Percentiles rank a stretch among this genome's conserved stretches.
phyloP scores from a whole-genome alignment of 2,113 vertebrate genomes.

The Burhinus bistriatus region DNA sequence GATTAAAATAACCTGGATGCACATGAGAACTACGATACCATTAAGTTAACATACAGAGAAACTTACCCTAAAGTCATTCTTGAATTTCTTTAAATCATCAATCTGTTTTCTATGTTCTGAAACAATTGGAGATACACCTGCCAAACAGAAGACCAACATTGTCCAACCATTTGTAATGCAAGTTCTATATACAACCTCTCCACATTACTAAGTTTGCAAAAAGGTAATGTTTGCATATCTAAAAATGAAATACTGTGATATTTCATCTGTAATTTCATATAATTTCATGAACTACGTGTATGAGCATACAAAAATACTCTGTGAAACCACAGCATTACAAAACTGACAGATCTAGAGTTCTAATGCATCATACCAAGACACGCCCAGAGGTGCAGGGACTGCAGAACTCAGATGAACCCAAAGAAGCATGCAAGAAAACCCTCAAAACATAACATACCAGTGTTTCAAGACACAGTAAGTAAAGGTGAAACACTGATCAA shows the following conservation, averaged over 20 bases:
- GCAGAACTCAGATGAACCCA: not conserved
- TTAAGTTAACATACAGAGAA: not conserved
- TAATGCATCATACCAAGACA: not conserved
- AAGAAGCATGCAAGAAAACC: not conserved
- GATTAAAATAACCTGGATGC: not conserved
- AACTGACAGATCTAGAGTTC: not conserved
- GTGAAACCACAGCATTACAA: not conserved
- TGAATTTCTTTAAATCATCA: constrained; percentile 99
- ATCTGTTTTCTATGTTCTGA: constrained; percentile 97
- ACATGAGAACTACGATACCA: not conserved
- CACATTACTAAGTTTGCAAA: not conserved
- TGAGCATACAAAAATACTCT: not conserved
- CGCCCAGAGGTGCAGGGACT: constrained; percentile 14
- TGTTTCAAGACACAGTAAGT: not conserved
- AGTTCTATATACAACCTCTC: not conserved
- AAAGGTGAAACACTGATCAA: not conserved
- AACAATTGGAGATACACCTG: constrained; percentile 87
- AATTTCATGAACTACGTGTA: not conserved
- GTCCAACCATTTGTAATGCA: not conserved
- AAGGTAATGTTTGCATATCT: not conserved
- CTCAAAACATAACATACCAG: not conserved
- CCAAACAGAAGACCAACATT: constrained; percentile 30
- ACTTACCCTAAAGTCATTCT: constrained; percentile 98
- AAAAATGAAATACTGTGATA: not conserved
- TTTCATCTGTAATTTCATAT: not conserved